Percentiles rank a stretch among this genome's conserved stretches.
phyloP scores from a whole-genome alignment of 2,888 invertebrate genomes.

The Invenusta paracnida region DNA sequence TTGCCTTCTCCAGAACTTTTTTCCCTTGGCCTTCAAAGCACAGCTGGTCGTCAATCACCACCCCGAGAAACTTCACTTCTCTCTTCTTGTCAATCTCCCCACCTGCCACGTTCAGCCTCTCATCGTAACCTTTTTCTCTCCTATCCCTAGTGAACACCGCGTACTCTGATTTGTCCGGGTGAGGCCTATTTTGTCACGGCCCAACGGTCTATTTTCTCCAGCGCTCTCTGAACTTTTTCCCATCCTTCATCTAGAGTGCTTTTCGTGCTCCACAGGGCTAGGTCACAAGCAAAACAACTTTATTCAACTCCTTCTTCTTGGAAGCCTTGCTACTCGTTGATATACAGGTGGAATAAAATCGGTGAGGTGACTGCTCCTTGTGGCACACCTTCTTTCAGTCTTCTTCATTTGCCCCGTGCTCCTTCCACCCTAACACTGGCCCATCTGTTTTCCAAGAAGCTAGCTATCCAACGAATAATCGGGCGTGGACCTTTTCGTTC shows the following conservation, averaged over 20 bases:
- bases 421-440: neutral
- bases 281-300: conserved; percentile 19
- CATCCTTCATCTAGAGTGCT: neutral
- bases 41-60: neutral
- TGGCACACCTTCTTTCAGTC: neutral
- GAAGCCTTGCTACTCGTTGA: neutral
- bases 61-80: conserved; percentile 19
- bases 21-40: neutral
- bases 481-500: neutral
- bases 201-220: conserved; percentile 5
- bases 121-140: neutral
- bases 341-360: neutral
- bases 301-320: conserved; percentile 9
- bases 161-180: neutral
- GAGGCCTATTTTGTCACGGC: neutral
- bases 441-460: conserved; percentile 16
- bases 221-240: conserved; percentile 8
- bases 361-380: conserved; percentile 35
- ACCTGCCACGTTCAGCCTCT: conserved; percentile 1
- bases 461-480: conserved; percentile 16
- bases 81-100: conserved; percentile 3
- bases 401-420: conserved; percentile 1
- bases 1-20: neutral
- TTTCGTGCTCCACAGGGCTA: conserved; percentile 9
- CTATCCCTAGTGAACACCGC: neutral